Evolutionary conservation across 2,113 vertebrate genomes (phyloP), one percentile per base, ranked within the genome.

Genomic region (Elachura formosa): DNA sequence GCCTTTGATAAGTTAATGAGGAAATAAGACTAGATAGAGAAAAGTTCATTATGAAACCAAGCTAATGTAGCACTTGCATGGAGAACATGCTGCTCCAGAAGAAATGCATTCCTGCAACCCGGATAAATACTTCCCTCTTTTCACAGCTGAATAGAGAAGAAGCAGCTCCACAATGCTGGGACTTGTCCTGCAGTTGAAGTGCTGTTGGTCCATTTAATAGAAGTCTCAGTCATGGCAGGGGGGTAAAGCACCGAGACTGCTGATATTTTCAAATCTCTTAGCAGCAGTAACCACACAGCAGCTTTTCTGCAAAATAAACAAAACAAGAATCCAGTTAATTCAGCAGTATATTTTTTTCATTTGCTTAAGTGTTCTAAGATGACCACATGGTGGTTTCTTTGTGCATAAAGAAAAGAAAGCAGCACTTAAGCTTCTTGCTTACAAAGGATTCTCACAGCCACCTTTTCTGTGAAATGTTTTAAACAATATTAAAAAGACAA

Each of bases 221-320:
- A 97, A 89, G 89, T 96, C 97, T 97, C 94, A 89, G 96, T 97
- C 96, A 89, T 68, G 69, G 46, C 67, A 80, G 67, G 67, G 36
- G 93, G 81, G 95, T 92, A 96, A 97, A 97, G 94, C 97, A 97
- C 94, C 95, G 96, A 97, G 97, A 97, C 93, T 97, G 97, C 97
- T 98, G 97, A 96, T 95, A 97, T 97, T 97, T 96, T 97, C 93
- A 95, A 97, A 96, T 93, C 93, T 96, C 94, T 93, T 97, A 96
- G 95, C 97, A 97, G 97, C 97, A 97, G 97, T 97, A 96, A 98
- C 96, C 96, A 75, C 97, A 98, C 91, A 95, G 98, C 97, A 97
- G 96, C 95, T 98, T 98, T 97, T 97, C 98, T 98, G 97, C 84
- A 98, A 98, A 98, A 95, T 72, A 98, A 98, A 98, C 94, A 97